These are phyloP conservation scores for Lepidurus couesii DNA, from an alignment of 1,140 invertebrate species.

Conservation along the genomic window DNA sequence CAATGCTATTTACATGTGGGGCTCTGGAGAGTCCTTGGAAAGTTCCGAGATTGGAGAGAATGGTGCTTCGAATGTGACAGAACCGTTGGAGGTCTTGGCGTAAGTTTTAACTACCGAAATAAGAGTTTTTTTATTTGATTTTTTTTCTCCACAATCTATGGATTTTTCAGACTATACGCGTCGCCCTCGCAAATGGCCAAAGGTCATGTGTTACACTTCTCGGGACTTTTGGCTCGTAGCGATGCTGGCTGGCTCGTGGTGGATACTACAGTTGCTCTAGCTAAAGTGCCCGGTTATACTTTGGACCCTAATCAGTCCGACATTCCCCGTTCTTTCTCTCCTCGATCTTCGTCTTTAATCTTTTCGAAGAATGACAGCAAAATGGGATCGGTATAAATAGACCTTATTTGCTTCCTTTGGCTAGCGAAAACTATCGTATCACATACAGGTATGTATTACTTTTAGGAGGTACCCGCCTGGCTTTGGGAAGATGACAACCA, in stretches of 20 bases:
- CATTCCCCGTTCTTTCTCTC: background rate
- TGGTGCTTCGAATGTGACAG: constrained; percentile 40
- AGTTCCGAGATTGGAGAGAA: constrained; percentile 42
- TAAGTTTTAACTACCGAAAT: constrained; percentile 42
- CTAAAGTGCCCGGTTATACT: background rate
- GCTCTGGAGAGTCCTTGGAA: constrained; percentile 49
- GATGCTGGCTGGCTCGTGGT: constrained; percentile 20
- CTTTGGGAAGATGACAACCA: too few relatives aligned
- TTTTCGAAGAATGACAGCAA: background rate
- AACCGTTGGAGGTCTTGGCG: constrained; percentile 52
- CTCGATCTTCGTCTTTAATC: background rate
- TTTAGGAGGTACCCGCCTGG: background rate
- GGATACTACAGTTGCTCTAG: constrained; percentile 14
- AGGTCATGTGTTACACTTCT: constrained; percentile 44
- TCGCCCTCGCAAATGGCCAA: constrained; percentile 51
- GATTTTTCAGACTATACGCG: constrained; percentile 50
- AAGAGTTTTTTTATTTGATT: constrained; percentile 29
- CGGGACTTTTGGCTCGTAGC: background rate
- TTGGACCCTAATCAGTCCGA: background rate
- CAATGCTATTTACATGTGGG: constrained; percentile 66
- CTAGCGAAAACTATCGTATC: background rate
- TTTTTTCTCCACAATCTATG: constrained; percentile 19
- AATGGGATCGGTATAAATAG: background rate
- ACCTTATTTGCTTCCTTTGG: background rate
- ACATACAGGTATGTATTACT: background rate